Evolutionary conservation across 1,140 invertebrate species (phyloP), one percentile per base, ranked within the genome.

Genomic region (Planococcus citri): DNA sequence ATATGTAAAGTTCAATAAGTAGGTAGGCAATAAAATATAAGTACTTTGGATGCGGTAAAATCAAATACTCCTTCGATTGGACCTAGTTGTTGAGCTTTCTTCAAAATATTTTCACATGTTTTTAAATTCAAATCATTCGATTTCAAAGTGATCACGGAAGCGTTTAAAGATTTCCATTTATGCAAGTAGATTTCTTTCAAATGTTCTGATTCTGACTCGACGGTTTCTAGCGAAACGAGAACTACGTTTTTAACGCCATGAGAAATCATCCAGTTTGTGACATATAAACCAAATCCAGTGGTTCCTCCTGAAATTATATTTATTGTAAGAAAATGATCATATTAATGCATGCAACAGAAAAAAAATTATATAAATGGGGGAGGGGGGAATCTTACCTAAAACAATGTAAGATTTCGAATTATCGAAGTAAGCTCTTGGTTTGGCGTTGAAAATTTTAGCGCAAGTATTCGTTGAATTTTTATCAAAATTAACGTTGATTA

Each of bases 61-160:
- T 98, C 94, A 79, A 98, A 97, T 68, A 98, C 88, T 71, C 92
- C 95, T 60, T 92, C 95, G 71, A 97, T 84, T 4, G 91, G 86
- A 14, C 88, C 92, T 37, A 89, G 74, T 75, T 84, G 82, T 21
- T 79, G 82, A 20, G 88, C 85, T 74, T 87, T 83, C 27, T 83
- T 79, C 20, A 97, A 75, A 9, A 98, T 64, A 6, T 12, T 25
- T 64, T 64, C 60, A 64, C 60, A 64, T 10, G 21, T 64, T 64
- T 24, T 64, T 20, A 25, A 6, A 17, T 27, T 64, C 2, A 25
- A 25, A 25, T 22, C 17, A 17, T 25, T 25, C 10, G 24, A 9
- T 64, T 64, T 64, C 22, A 27, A 24, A 27, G 17, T 64, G 20
- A 24, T 64, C 4, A 64, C 22, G 9, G 60, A 64, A 6, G 9